Evolutionary conservation across 2,888 invertebrate species (phyloP).

Genomic region (Dryadula phaetusa): DNA sequence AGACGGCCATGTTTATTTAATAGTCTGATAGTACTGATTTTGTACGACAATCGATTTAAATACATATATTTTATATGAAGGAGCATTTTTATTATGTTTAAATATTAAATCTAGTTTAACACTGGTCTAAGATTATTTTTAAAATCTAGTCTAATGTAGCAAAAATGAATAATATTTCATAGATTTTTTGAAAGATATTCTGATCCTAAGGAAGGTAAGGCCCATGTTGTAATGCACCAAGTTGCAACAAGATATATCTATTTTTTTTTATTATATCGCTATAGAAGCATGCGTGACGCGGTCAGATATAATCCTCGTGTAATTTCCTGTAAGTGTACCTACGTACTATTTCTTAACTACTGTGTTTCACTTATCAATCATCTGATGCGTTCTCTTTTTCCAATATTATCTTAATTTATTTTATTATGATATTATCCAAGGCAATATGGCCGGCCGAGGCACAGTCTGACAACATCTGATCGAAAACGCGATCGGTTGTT

Average conservation of each 20-base stretch:
- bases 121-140: no score
- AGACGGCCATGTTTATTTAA: not conserved
- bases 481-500: no score
- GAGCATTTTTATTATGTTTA: no score
- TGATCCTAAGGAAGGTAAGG: no score
- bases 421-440: no score
- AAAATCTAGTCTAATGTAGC: no score
- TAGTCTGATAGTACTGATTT: constrained; percentile 2
- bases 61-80: no score
- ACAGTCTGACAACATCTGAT: no score
- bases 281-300: constrained; percentile 36
- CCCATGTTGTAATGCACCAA: not conserved
- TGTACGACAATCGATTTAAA: not conserved
- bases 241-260: not conserved
- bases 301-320: constrained; percentile 39
- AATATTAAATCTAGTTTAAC: no score
- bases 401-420: not conserved
- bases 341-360: constrained; percentile 35
- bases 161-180: no score
- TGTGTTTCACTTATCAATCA: constrained; percentile 14
- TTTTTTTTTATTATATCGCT: constrained; percentile 27
- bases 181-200: no score
- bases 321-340: constrained; percentile 36
- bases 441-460: no score
- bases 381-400: not conserved